Evolutionary conservation across 2,797 vertebrate genomes (phyloP), one percentile per base, ranked within the genome.

Genomic region (Microctenopoma lineatum): DNA sequence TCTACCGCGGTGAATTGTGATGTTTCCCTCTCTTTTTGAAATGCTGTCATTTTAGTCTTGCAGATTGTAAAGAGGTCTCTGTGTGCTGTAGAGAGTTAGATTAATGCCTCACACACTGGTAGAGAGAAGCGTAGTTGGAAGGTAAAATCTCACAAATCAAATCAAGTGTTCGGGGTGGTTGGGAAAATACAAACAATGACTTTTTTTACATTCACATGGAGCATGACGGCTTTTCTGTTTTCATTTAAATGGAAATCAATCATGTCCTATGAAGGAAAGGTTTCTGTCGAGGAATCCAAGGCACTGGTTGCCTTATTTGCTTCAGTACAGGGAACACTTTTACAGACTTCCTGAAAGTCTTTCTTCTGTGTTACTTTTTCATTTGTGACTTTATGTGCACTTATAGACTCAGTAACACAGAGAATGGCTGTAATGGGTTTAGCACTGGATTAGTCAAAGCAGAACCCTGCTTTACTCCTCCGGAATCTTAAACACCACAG

Each of bases 11-110:
- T 89, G 70, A 88, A 66, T 84, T 71, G 81, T 81, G 77, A 73
- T 75, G 76, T 84, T 86, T 60, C 13, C 12, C 15, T 53, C 36
- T 65, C 41, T 59, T 81, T 84, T 84, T 77, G 64, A 84, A 84
- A 88, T 55, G 68, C 64, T 83, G 77, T 84, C 69, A 58, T 56
- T 79, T 81, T 52, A 74, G 72, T 77, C 59, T 60, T 7, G 52
- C 46, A 67, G 66, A 81, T 87, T 91, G 86, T 89, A 91, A 92
- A 89, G 85, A 75, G 73, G 77, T 80, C 48, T 85, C 44, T 72
- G 73, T 87, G 83, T 78, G 72, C 74, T 83, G 68, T 64, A 48
- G 66, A 73, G 62, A 71, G 72, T 81, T 81, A 77, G 78, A 83
- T 84, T 74, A 84, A 86, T 86, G 79, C 65, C 60, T 85, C 55